A percentile compares a stretch with the other conserved stretches of the same genome.
phyloP scores from a whole-genome alignment of 1,140 invertebrate species.

The Homarus americanus region DNA sequence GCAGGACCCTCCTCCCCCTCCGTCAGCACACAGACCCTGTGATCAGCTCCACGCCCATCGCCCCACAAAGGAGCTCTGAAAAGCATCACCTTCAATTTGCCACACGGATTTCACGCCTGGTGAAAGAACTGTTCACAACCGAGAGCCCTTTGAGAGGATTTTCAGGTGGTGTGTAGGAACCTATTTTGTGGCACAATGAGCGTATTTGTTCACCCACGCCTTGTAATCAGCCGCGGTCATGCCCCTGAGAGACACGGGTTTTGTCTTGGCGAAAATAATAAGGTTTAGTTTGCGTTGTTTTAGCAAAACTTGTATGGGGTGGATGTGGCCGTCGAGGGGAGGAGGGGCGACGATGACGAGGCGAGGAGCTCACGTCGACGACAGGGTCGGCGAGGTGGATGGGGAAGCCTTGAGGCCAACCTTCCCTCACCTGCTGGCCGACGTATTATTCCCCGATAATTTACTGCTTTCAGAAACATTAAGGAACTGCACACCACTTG shows the following conservation, averaged over 20 bases:
- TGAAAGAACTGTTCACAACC: constrained; percentile 15
- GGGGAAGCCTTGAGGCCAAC: background rate
- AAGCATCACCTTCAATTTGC: constrained; percentile 53
- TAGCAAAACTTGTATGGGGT: constrained; percentile 7
- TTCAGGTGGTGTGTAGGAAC: constrained; percentile 34
- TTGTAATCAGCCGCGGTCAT: constrained; percentile 23
- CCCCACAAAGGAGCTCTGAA: constrained; percentile 31
- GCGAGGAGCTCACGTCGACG: background rate
- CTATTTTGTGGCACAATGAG: constrained; percentile 61
- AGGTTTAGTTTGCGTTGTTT: constrained; percentile 42
- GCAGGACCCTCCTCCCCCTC: background rate
- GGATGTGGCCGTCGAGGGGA: background rate
- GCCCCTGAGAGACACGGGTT: background rate
- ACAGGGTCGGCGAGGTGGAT: background rate
- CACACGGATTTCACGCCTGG: constrained; percentile 48
- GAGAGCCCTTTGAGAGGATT: constrained; percentile 15
- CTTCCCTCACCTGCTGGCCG: background rate
- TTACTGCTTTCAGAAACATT: constrained; percentile 36
- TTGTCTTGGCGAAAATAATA: constrained; percentile 21
- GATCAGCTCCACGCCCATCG: constrained; percentile 13
- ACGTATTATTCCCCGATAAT: constrained; percentile 19
- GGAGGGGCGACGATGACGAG: constrained; percentile 9
- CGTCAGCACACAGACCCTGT: background rate
- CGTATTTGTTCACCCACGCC: constrained; percentile 55
- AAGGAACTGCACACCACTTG: constrained; percentile 37